These are phyloP conservation scores for Odocoileus virginianus DNA, from an alignment of 2,113 vertebrate genomes.

Conservation along the genomic window DNA sequence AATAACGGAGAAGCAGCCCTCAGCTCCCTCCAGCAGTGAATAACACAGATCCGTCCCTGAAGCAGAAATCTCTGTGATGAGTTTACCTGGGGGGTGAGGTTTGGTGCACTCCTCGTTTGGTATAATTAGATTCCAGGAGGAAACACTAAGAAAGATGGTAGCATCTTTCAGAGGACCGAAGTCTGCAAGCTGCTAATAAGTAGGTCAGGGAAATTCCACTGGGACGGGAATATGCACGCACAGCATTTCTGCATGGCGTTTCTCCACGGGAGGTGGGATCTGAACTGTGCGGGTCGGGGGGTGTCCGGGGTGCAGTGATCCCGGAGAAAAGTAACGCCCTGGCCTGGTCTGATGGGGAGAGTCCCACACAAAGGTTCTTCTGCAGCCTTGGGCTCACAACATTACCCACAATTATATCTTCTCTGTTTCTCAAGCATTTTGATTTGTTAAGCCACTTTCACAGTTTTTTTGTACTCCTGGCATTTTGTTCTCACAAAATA, in stretches of 20 bases:
- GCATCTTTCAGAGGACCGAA: background rate
- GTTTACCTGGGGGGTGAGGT: background rate
- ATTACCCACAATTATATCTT: background rate
- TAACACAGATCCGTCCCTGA: background rate
- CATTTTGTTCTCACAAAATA: background rate
- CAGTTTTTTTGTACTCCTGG: background rate
- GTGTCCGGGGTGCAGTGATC: background rate
- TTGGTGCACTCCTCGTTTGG: background rate
- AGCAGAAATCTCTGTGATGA: background rate
- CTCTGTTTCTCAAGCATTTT: background rate
- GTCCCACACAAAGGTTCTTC: background rate
- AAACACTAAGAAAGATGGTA: background rate
- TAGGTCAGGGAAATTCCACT: background rate
- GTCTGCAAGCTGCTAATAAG: background rate
- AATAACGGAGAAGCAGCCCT: background rate
- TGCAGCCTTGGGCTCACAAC: background rate
- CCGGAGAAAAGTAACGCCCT: background rate
- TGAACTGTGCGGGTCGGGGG: background rate
- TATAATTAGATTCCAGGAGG: background rate
- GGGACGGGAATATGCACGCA: background rate
- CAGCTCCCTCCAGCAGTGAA: background rate
- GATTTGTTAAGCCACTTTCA: background rate
- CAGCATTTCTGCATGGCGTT: background rate
- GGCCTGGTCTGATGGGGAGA: accelerated
- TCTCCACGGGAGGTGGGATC: background rate